A percentile compares a stretch with the other conserved stretches of the same genome.
These are phyloP conservation scores for Syrista parreyssii DNA, from an alignment of 2,888 invertebrate species.

Conservation along the genomic window DNA sequence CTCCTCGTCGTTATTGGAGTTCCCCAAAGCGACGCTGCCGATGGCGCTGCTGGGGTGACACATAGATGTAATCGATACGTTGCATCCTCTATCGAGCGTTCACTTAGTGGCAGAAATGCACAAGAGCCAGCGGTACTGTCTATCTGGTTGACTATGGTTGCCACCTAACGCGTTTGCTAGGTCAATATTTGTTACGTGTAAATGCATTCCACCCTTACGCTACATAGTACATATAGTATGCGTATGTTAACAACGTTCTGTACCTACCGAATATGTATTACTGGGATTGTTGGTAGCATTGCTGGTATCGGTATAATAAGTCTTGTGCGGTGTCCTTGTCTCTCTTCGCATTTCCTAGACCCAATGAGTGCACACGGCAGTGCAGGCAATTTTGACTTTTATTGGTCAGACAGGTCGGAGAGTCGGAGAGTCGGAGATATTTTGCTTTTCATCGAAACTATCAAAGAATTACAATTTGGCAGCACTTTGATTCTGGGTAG, in stretches of 20 bases:
- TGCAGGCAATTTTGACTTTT: not conserved
- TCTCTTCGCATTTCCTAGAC: not conserved
- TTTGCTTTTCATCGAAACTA: not conserved
- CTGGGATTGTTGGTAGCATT: not conserved
- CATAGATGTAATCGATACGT: constrained; percentile 31
- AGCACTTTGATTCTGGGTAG: constrained; percentile 6
- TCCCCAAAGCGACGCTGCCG: not conserved
- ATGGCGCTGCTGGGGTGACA: constrained; percentile 8
- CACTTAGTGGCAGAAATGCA: constrained; percentile 27
- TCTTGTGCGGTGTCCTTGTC: not conserved
- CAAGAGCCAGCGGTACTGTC: constrained; percentile 2
- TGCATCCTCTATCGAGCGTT: constrained; percentile 23
- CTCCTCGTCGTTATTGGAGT: constrained; percentile 19
- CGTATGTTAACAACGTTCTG: constrained; percentile 4
- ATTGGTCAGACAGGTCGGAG: not conserved
- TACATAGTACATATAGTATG: not conserved
- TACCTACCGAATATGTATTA: not conserved
- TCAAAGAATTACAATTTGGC: not conserved
- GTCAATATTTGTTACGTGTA: constrained; percentile 35
- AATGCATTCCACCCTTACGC: not conserved
- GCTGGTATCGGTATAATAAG: not conserved
- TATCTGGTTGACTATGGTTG: constrained; percentile 12
- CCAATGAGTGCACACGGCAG: not conserved
- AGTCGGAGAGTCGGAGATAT: not conserved
- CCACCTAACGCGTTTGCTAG: constrained; percentile 29